A percentile compares a stretch with the other conserved stretches of the same genome.
Evolutionary conservation across 1,140 invertebrate species (phyloP).

Genomic region (Zaprionus gabonicus): DNA sequence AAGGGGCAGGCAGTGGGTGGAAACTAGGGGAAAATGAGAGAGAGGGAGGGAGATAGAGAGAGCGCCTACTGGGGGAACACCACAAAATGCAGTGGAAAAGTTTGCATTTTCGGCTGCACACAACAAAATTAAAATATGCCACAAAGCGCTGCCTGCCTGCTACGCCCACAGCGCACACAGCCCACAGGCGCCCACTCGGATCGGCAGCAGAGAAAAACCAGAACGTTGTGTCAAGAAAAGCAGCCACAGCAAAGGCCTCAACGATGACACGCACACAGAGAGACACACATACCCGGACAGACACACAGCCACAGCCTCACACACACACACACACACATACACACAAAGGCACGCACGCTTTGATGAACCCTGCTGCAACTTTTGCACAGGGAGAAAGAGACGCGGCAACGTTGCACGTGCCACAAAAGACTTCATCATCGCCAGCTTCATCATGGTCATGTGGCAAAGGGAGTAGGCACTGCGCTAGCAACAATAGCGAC

Average conservation of each 20-base stretch:
- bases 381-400: conserved; percentile 11
- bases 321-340: not conserved
- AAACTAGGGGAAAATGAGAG: conserved; percentile 8
- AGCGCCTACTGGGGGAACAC: not conserved
- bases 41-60: not conserved
- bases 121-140: conserved; percentile 79
- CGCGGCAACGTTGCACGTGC: conserved; percentile 11
- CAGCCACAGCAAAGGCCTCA: conserved; percentile 75
- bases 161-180: conserved; percentile 4
- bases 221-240: conserved; percentile 61
- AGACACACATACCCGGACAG: not conserved
- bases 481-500: not conserved
- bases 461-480: not conserved
- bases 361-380: conserved; percentile 44
- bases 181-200: not conserved
- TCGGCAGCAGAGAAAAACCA: conserved; percentile 19
- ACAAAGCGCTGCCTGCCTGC: conserved; percentile 54
- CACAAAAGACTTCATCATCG: conserved; percentile 24
- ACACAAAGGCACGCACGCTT: conserved; percentile 1
- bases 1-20: not conserved
- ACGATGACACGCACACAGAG: conserved; percentile 40
- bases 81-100: conserved; percentile 51
- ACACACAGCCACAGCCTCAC: conserved; percentile 57
- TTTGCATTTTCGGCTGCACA: conserved; percentile 66
- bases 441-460: not conserved